phyloP scores from a whole-genome alignment of 2,797 vertebrate genomes.

The Serranus cabrilla region DNA sequence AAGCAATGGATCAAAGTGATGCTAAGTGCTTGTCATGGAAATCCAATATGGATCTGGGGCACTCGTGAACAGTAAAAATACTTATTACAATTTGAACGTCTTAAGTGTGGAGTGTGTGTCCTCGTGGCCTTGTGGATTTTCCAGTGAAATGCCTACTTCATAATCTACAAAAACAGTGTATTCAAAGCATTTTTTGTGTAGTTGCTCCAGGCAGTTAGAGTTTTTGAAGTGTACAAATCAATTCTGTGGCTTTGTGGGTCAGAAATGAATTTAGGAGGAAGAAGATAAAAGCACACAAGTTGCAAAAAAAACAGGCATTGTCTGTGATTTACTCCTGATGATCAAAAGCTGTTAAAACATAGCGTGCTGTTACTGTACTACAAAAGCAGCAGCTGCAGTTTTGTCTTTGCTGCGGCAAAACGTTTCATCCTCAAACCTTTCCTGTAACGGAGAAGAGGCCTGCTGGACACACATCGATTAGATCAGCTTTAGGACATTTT shows the following conservation, averaged over 20 bases:
- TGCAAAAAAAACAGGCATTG: not conserved
- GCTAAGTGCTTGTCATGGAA: not conserved
- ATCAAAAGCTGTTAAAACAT: not conserved
- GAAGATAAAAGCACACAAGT: not conserved
- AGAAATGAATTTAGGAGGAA: not conserved
- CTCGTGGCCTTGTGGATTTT: not conserved
- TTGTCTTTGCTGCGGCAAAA: not conserved
- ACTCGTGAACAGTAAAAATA: not conserved
- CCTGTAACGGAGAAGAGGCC: not conserved
- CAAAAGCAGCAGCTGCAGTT: slow-evolving; percentile 1
- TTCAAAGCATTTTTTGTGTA: not conserved
- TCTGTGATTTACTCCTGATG: not conserved
- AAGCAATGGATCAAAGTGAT: not conserved
- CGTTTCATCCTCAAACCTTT: not conserved
- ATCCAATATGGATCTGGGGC: not conserved
- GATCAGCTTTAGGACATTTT: not conserved
- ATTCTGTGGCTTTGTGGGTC: not conserved
- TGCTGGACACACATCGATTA: not conserved
- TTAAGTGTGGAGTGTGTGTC: not conserved
- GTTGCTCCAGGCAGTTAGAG: not conserved
- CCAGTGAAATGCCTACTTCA: not conserved
- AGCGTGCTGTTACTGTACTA: not conserved
- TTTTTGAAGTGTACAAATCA: not conserved
- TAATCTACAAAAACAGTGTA: not conserved
- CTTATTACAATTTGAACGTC: not conserved